A percentile compares a stretch with the other conserved stretches of the same genome.
These are phyloP conservation scores for Elysia crispata DNA, from an alignment of 2,888 invertebrate genomes.

Conservation along the genomic window DNA sequence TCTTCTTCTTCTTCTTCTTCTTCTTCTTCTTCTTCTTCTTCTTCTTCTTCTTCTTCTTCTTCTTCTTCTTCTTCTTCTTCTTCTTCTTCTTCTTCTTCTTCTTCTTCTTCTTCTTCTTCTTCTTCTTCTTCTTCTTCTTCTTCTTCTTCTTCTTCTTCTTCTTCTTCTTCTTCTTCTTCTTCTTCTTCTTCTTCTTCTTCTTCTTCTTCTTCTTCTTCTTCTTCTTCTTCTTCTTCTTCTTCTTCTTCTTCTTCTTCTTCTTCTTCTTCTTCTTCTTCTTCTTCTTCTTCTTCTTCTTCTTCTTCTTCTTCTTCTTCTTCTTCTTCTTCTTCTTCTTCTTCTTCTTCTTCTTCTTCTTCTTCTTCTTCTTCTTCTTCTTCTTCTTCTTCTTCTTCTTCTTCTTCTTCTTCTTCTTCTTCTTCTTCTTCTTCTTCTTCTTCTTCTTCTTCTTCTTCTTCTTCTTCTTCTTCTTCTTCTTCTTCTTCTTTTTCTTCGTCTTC, in stretches of 20 bases:
- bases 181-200: neutral
- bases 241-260: neutral
- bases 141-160: neutral
- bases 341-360: neutral
- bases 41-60: neutral
- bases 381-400: neutral
- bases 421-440: neutral
- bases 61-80: neutral
- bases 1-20: neutral
- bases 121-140: neutral
- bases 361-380: neutral
- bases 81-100: neutral
- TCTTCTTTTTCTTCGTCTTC: constrained; percentile 1
- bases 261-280: neutral
- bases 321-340: neutral
- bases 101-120: neutral
- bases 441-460: neutral
- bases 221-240: neutral
- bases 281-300: neutral
- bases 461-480: neutral
- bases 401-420: neutral
- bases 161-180: neutral
- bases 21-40: neutral
- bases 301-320: neutral
- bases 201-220: neutral